Base-by-base conservation (phyloP, 2,113 vertebrate genomes). In the Solea solea region DNA sequence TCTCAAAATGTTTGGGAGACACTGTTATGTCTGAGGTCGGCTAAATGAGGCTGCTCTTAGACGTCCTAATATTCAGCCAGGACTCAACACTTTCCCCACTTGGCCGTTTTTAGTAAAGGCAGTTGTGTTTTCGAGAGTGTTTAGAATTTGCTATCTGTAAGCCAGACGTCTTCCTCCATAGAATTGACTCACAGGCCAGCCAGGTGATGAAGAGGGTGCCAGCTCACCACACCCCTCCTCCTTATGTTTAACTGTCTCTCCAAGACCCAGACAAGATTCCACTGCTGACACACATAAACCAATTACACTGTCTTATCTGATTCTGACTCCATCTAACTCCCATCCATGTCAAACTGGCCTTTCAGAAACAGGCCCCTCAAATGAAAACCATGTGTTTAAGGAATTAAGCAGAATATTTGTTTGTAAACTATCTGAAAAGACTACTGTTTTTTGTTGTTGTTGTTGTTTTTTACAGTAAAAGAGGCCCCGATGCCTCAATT, bases 281-380 rank as follows among this genome's bases (percentile, higher is more conserved):
- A 81, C 82, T 84, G 82, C 86, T 90, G 88, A 92, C 90, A 91
- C 84, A 85, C 88, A 89, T 91, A 92, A 92, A 91, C 79, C 82
- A 91, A 90, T 92, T 90, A 91, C 68, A 83, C 73, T 53, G 64
- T 84, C 86, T 91, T 92, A 92, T 93, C 91, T 88, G 88, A 88
- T 90, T 85, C 74, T 90, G 85, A 75, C 88, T 89, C 65, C 80
- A 72, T 77, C 70, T 84, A 83, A 90, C 84, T 81, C 78, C 69
- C 39, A 65, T 87, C 79, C 83, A 90, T 78, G 82, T 93, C 92
- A 91, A 89, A 86, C 65, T 63, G 46, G 80, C 82, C 87, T 90
- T 88, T 89, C 82, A 90, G 57, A 76, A 61, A 86, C 83, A 80
- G 82, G 76, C 69, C 70, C 34, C 50, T 81, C 86, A 91, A 92